Evolutionary conservation across 2,113 vertebrate species (phyloP).

Genomic region (Xenopus borealis): DNA sequence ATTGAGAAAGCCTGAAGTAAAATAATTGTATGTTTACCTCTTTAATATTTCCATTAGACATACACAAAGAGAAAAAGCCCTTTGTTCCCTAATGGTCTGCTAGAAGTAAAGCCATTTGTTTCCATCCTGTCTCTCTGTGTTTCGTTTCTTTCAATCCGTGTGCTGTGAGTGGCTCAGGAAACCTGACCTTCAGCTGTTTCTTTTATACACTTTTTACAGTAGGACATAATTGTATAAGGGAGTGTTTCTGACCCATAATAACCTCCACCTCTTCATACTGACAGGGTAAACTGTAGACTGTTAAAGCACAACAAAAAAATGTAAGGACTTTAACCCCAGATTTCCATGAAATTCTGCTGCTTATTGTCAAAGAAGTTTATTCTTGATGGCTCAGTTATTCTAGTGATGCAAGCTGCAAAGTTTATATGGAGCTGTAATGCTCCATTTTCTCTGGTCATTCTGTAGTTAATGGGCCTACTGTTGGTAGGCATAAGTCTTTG

Average conservation of each 20-base stretch:
- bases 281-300: not conserved
- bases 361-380: not conserved
- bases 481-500: too few relatives aligned
- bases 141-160: constrained; percentile 22
- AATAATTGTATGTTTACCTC: too few relatives aligned
- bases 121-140: not conserved
- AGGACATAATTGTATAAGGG: constrained; percentile 27
- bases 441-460: too few relatives aligned
- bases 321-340: not conserved
- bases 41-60: too few relatives aligned
- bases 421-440: too few relatives aligned
- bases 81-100: not conserved
- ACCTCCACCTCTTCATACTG: constrained; percentile 13
- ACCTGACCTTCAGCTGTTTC: constrained; percentile 29
- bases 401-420: too few relatives aligned
- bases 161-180: constrained; percentile 7
- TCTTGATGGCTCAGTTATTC: not conserved
- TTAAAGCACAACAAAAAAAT: not conserved
- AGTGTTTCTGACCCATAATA: constrained; percentile 15
- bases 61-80: too few relatives aligned
- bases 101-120: not conserved
- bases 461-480: too few relatives aligned
- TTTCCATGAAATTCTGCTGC: not conserved
- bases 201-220: constrained; percentile 1
- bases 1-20: too few relatives aligned